Evolutionary conservation across 2,888 invertebrate species (phyloP), one percentile per base, ranked within the genome.

Genomic region (Polydrusus pterygomalis): DNA sequence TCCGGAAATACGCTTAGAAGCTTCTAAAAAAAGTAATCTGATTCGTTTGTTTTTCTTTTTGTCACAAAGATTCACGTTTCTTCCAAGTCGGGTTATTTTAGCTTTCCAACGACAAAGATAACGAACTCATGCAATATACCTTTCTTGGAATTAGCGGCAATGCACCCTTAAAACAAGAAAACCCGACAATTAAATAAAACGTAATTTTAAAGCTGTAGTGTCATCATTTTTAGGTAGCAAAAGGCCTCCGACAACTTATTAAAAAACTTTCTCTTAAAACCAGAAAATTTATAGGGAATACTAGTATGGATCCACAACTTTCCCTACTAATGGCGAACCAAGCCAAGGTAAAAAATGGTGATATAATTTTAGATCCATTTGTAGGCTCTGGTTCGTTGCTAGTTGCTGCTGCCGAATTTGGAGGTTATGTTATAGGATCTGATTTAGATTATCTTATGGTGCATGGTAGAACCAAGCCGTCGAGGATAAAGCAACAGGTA

Each of bases 231-330:
- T 83, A 97, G 97, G 88, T 99, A 82, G 92, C 92, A 11, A 93
- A 94, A 85, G 98, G 98, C 0, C 95, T 96, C 83, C 90, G 97
- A 20, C 92, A 95, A 78, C 88, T 95, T 13, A 95, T 98, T 68
- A 90, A 93, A 77, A 91, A 92, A 65, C 92, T 96, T 79, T 96
- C 97, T 0, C 87, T 99, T 40, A 97, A 97, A 88, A 94, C 92
- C 56, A 91, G 99, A 1, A 95, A 95, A 87, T 99, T 99, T 87
- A 98, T 99, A 83, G 97, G 98, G 13, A 99, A 99, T 87, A 99
- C 99, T 0, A 97, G 97, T 81, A 99, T 99, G 99, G 99, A 99
- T 86, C 95, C 99, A 0, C 95, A 96, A 82, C 89, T 99, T 7
- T 94, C 98, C 0, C 88, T 99, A 62, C 89, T 99, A 70, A 98